Percentiles rank a stretch among this genome's conserved stretches.
phyloP scores from a whole-genome alignment of 2,797 vertebrate genomes.

The Brachymystax lenok region DNA sequence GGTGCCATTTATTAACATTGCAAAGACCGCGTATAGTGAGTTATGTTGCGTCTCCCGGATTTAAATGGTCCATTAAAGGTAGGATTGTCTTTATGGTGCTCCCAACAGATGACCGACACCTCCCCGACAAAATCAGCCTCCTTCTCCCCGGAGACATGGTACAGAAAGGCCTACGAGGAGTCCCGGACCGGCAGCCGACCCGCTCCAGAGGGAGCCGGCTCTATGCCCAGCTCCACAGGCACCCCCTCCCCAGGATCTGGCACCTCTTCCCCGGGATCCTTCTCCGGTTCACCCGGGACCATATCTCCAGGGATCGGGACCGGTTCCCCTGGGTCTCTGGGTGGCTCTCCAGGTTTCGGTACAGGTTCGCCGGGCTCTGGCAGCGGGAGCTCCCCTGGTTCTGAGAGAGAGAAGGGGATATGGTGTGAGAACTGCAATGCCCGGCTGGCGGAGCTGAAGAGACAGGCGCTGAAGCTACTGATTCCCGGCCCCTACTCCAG shows the following conservation, averaged over 20 bases:
- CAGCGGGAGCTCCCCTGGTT: constrained; percentile 94
- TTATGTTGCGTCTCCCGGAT: background rate
- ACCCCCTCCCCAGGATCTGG: constrained; percentile 93
- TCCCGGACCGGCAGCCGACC: constrained; percentile 84
- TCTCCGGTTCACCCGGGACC: constrained; percentile 89
- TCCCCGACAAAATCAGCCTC: constrained; percentile 91
- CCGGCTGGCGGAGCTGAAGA: constrained; percentile 91
- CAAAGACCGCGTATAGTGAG: background rate
- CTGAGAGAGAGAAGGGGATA: constrained; percentile 89
- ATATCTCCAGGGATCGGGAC: constrained; percentile 92
- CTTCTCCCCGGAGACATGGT: constrained; percentile 94
- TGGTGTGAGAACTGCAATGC: constrained; percentile 97
- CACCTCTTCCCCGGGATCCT: constrained; percentile 93
- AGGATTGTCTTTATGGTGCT: background rate
- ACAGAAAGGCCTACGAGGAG: constrained; percentile 91
- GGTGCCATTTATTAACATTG: background rate
- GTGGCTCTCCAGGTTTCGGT: constrained; percentile 93
- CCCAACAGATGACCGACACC: constrained; percentile 82
- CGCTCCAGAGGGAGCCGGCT: constrained; percentile 91
- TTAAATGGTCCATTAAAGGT: background rate
- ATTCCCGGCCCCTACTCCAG: constrained; percentile 88
- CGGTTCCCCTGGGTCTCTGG: constrained; percentile 90
- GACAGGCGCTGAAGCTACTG: constrained; percentile 91
- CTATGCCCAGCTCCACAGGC: constrained; percentile 91
- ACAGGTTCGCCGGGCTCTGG: constrained; percentile 93